phyloP scores from a whole-genome alignment of 1,140 invertebrate species.

The Drosophila subpulchrella region DNA sequence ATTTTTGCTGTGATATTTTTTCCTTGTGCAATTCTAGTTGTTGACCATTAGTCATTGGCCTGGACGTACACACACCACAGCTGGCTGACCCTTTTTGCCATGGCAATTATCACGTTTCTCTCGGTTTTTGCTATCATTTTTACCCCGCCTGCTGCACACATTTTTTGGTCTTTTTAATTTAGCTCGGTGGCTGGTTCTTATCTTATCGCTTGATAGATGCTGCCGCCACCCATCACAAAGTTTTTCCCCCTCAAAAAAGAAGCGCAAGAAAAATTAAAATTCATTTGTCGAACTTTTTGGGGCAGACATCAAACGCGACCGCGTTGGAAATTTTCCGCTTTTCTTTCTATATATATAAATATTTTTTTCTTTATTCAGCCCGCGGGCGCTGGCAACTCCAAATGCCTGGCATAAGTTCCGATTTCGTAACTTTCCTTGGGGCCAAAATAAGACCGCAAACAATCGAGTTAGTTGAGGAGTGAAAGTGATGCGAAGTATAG shows the following conservation, averaged over 20 bases:
- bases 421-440: slow-evolving; percentile 44
- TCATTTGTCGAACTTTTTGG: slow-evolving; percentile 59
- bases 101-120: slow-evolving; percentile 76
- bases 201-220: slow-evolving; percentile 58
- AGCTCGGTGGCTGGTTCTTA: slow-evolving; percentile 39
- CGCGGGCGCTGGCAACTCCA: slow-evolving; percentile 20
- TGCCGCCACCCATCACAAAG: slow-evolving; percentile 36
- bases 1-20: neutral
- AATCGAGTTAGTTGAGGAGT: slow-evolving; percentile 59
- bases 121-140: slow-evolving; percentile 43
- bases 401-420: slow-evolving; percentile 66
- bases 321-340: slow-evolving; percentile 32
- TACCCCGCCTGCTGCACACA: slow-evolving; percentile 14
- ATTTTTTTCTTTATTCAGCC: slow-evolving; percentile 31
- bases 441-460: slow-evolving; percentile 52
- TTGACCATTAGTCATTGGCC: slow-evolving; percentile 74
- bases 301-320: slow-evolving; percentile 59
- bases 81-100: slow-evolving; percentile 73
- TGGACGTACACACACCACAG: slow-evolving; percentile 36
- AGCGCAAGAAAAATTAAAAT: slow-evolving; percentile 66
- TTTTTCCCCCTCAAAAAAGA: slow-evolving; percentile 43
- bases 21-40: slow-evolving; percentile 32
- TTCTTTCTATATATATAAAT: slow-evolving; percentile 1
- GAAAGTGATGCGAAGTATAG: slow-evolving; percentile 45
- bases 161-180: slow-evolving; percentile 52